Base-by-base conservation (phyloP, 2,797 vertebrate genomes). In the Sternarchorhynchus goeldii region DNA sequence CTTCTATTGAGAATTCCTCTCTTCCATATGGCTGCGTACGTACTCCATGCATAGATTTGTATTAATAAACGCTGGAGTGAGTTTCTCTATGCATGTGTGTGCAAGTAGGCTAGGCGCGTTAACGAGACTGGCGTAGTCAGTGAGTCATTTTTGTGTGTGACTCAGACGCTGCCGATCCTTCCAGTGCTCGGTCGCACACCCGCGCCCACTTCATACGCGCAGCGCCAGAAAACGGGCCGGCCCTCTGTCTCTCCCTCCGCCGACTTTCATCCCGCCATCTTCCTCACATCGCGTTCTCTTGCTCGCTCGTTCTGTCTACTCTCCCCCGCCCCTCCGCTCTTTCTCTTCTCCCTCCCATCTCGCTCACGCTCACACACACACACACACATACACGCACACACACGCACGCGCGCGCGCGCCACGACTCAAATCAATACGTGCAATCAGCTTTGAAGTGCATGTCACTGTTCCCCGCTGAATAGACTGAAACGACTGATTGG, bases 401-500 rank as follows among this genome's bases (percentile, higher is more conserved):
- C 25, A 25, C 25, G 1, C 25, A 1, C 25, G 45, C 45, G 12
- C 45, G 45, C 45, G 45, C 14, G 12, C 14, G 45, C 45, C 10
- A 14, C 45, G 2, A 68, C 34, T 45, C 53, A 18, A 45, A 74
- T 70, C 81, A 74, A 74, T 82, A 73, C 36, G 31, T 64, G 71
- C 77, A 68, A 75, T 77, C 75, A 75, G 77, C 31, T 63, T 62
- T 72, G 3, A 75, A 39, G 2, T 76, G 57, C 57, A 7, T 41
- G 78, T 65, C 20, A 58, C n/a, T 74, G 65, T 56, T 63, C 63
- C 60, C 36, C 16, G 65, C 78, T 59, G 77, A 57, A 82, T 72
- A 34, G 68, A 82, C 77, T 34, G 45, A 79, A 76, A 69, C 58
- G 69, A 57, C 77, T 82, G 77, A 79, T 82, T 79, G 73, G 53